These are phyloP conservation scores for Pagrus major DNA, from an alignment of 2,113 vertebrate species.

Conservation along the genomic window DNA sequence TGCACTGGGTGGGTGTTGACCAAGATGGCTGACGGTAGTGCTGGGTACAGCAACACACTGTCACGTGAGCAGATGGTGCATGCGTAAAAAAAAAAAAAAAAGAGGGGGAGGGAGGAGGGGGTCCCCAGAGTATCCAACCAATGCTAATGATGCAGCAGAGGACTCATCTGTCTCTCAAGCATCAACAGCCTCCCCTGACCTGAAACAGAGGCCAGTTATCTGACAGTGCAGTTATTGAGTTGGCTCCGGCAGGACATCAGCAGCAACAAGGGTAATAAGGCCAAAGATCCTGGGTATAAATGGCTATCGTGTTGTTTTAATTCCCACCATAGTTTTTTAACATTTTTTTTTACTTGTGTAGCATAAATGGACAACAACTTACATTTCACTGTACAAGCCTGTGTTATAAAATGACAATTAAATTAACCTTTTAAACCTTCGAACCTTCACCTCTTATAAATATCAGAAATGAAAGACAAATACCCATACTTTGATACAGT, in stretches of 20 bases:
- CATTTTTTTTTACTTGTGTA: too few species aligned
- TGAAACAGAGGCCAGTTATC: conserved; percentile 13
- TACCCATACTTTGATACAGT: rapidly evolving
- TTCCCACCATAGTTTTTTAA: too few species aligned
- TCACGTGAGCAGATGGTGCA: conserved; percentile 94
- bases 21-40: conserved; percentile 98
- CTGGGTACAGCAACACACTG: conserved; percentile 84
- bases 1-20: conserved; percentile 94
- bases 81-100: conserved; percentile 71
- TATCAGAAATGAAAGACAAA: background rate
- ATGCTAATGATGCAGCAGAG: conserved; percentile 82
- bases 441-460: background rate
- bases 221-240: conserved; percentile 26
- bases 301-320: background rate
- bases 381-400: too few species aligned
- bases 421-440: too few species aligned
- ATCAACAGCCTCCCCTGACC: conserved; percentile 37
- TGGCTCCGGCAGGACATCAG: conserved; percentile 6
- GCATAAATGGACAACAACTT: too few species aligned
- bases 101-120: background rate
- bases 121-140: conserved; percentile 83
- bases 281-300: conserved; percentile 5
- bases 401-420: too few species aligned
- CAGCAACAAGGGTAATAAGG: background rate
- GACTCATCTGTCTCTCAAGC: conserved; percentile 55